Evolutionary conservation across 2,113 vertebrate genomes (phyloP).

Genomic region (Cyanocitta stelleri): DNA sequence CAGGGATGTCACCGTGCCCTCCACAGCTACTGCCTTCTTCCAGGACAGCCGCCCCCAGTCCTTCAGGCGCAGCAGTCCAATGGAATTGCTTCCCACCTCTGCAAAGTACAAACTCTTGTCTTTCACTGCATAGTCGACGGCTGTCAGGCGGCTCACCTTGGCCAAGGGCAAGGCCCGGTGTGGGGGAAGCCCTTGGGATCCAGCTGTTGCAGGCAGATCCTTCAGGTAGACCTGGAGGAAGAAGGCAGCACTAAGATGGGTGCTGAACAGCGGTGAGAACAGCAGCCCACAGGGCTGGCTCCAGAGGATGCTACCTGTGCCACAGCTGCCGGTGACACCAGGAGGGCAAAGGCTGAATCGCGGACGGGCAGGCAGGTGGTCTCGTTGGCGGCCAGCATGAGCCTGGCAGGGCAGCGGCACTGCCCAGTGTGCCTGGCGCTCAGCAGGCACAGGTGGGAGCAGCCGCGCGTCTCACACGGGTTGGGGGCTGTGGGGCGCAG

Average conservation of each 20-base stretch:
- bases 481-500: slow-evolving; percentile 68
- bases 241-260: background rate
- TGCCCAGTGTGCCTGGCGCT: slow-evolving; percentile 60
- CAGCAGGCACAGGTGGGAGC: slow-evolving; percentile 87
- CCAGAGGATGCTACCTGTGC: slow-evolving; percentile 68
- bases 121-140: slow-evolving; percentile 69
- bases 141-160: slow-evolving; percentile 63
- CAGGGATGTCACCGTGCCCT: slow-evolving; percentile 72
- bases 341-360: slow-evolving; percentile 75
- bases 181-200: slow-evolving; percentile 67
- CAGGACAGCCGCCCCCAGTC: slow-evolving; percentile 58
- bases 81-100: slow-evolving; percentile 64
- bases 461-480: slow-evolving; percentile 70
- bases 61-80: slow-evolving; percentile 72
- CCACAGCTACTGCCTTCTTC: slow-evolving; percentile 67
- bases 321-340: slow-evolving; percentile 65
- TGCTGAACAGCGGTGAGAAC: accelerated
- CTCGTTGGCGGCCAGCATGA: slow-evolving; percentile 73
- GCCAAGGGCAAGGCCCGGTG: slow-evolving; percentile 66
- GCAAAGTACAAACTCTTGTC: slow-evolving; percentile 77
- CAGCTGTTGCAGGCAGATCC: slow-evolving; percentile 50
- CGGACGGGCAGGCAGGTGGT: slow-evolving; percentile 69
- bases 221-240: slow-evolving; percentile 77
- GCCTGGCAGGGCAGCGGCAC: slow-evolving; percentile 77
- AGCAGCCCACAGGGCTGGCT: background rate